Evolutionary conservation across 2,113 vertebrate genomes (phyloP).

Genomic region (Penelope pileata): DNA sequence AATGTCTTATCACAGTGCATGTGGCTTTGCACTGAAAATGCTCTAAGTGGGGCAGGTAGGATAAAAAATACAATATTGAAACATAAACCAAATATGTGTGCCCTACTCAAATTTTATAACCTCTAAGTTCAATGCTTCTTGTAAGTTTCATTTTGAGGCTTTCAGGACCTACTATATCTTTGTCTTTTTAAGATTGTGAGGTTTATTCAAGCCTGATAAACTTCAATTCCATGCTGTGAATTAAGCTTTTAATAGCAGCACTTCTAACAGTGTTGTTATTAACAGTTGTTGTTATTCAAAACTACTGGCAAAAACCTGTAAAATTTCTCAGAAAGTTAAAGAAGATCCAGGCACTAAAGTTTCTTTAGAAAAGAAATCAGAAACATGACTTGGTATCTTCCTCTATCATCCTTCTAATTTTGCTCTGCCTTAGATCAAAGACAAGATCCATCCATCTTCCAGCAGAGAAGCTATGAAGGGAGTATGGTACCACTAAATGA

Average conservation of each 20-base stretch:
- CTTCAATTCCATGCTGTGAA: background rate
- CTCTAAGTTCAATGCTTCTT: background rate
- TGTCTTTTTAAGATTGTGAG: background rate
- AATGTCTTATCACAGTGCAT: fast-evolving
- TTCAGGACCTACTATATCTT: background rate
- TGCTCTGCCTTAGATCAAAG: background rate
- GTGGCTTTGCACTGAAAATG: background rate
- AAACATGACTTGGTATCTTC: background rate
- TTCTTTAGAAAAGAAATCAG: background rate
- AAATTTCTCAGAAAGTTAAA: background rate
- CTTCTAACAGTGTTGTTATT: background rate
- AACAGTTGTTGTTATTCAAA: background rate
- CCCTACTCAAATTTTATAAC: background rate
- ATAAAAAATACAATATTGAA: background rate
- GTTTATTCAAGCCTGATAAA: background rate
- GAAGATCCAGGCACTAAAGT: background rate
- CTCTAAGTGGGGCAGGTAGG: background rate
- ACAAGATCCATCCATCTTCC: background rate
- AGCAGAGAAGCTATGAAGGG: background rate
- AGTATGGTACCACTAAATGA: background rate
- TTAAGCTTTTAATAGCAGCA: background rate
- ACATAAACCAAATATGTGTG: background rate
- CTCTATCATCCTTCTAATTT: background rate
- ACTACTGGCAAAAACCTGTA: background rate
- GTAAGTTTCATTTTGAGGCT: background rate